Evolutionary conservation across 2,797 vertebrate genomes (phyloP).

Genomic region (Antennarius maculatus): DNA sequence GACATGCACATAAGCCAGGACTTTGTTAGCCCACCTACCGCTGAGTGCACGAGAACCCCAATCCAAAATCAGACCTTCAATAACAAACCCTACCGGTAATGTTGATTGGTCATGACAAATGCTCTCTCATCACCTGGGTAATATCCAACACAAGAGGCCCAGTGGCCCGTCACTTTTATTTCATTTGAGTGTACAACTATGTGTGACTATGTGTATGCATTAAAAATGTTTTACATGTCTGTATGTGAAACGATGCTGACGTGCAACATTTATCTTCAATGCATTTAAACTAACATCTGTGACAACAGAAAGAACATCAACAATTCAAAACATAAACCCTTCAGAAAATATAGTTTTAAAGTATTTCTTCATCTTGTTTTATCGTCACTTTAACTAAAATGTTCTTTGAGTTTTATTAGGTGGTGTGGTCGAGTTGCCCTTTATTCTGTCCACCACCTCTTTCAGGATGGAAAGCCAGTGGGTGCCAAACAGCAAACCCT

Average conservation of each 20-base stretch:
- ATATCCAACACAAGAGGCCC: slow-evolving; percentile 42
- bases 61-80: slow-evolving; percentile 75
- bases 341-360: slow-evolving; percentile 7
- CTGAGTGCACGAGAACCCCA: slow-evolving; percentile 65
- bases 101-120: slow-evolving; percentile 74
- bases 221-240: not conserved
- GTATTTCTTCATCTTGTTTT: slow-evolving; percentile 27
- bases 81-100: slow-evolving; percentile 67
- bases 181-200: slow-evolving; percentile 19
- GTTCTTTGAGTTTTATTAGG: slow-evolving; percentile 48
- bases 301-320: not conserved
- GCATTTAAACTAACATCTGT: not conserved
- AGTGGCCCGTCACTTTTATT: slow-evolving; percentile 42
- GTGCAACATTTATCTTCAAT: slow-evolving; percentile 9
- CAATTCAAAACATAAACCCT: slow-evolving; percentile 24
- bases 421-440: slow-evolving; percentile 42
- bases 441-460: slow-evolving; percentile 55
- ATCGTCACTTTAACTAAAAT: slow-evolving; percentile 56
- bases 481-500: slow-evolving; percentile 70
- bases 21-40: slow-evolving; percentile 75
- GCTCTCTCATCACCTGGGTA: slow-evolving; percentile 46
- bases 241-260: not conserved
- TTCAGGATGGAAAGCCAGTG: slow-evolving; percentile 49
- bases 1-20: slow-evolving; percentile 55
- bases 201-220: slow-evolving; percentile 15